These are phyloP conservation scores for Corythornis madagascariensis DNA, from an alignment of 2,113 vertebrate genomes.

Conservation along the genomic window DNA sequence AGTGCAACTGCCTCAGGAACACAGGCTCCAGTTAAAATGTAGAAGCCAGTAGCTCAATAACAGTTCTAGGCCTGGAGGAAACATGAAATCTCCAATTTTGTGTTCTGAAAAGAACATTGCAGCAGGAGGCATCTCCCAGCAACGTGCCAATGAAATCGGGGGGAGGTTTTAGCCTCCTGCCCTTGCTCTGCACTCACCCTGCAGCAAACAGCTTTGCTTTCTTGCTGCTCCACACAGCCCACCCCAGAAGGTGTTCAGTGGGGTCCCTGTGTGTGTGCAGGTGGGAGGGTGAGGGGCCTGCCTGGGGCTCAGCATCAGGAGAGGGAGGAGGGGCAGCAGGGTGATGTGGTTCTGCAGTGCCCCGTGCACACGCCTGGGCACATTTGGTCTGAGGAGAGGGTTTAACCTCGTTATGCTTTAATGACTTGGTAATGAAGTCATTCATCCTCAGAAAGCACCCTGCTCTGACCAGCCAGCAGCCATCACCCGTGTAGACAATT, in stretches of 20 bases:
- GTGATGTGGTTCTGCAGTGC: background rate
- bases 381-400: background rate
- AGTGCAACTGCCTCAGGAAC: background rate
- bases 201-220: background rate
- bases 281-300: background rate
- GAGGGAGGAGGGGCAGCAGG: background rate
- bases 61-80: too few relatives aligned
- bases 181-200: background rate
- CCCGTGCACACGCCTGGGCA: background rate
- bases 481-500: background rate
- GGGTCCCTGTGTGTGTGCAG: background rate
- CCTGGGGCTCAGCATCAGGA: background rate
- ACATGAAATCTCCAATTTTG: too few relatives aligned
- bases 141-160: background rate
- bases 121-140: background rate
- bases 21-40: background rate
- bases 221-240: background rate
- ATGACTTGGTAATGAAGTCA: background rate
- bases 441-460: background rate
- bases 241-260: background rate
- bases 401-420: background rate
- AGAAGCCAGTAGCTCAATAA: background rate
- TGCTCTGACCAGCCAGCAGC: background rate
- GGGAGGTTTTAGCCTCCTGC: background rate
- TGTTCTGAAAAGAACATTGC: background rate